Evolutionary conservation across 2,888 invertebrate species (phyloP).

Genomic region (Luperina testacea): DNA sequence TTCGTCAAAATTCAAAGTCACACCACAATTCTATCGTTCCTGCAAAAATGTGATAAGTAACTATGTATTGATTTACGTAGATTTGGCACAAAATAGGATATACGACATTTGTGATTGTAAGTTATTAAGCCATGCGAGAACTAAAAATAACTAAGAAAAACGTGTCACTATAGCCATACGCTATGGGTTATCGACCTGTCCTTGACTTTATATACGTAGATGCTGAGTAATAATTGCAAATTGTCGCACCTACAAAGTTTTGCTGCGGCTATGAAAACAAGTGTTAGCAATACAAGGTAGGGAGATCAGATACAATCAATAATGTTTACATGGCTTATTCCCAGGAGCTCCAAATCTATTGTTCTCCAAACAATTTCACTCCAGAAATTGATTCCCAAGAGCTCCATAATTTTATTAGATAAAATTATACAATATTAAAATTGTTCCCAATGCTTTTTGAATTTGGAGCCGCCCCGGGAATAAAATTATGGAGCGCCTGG

Average conservation of each 20-base stretch:
- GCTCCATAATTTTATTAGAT: too few species aligned
- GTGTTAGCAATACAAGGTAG: neutral
- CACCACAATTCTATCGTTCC: conserved; percentile 22
- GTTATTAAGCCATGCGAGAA: conserved; percentile 8
- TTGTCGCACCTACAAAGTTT: conserved; percentile 18
- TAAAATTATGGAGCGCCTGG: too few species aligned
- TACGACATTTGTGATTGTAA: neutral
- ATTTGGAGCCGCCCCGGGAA: too few species aligned
- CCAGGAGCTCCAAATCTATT: too few species aligned
- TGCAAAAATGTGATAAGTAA: neutral
- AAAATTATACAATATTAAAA: too few species aligned
- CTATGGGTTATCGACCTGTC: conserved; percentile 53
- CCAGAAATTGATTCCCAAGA: too few species aligned
- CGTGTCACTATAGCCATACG: conserved; percentile 49
- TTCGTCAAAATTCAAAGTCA: conserved; percentile 33
- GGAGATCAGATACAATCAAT: neutral
- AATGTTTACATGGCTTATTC: neutral
- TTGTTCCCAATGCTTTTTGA: too few species aligned
- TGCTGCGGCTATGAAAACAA: neutral
- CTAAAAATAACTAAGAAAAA: conserved; percentile 39
- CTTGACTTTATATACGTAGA: conserved; percentile 38
- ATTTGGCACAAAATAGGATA: conserved; percentile 4
- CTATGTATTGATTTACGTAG: neutral
- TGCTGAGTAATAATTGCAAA: conserved; percentile 23
- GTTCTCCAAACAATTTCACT: too few species aligned